These are phyloP conservation scores for Psittacus erithacus DNA, from an alignment of 2,113 vertebrate genomes.

Conservation along the genomic window DNA sequence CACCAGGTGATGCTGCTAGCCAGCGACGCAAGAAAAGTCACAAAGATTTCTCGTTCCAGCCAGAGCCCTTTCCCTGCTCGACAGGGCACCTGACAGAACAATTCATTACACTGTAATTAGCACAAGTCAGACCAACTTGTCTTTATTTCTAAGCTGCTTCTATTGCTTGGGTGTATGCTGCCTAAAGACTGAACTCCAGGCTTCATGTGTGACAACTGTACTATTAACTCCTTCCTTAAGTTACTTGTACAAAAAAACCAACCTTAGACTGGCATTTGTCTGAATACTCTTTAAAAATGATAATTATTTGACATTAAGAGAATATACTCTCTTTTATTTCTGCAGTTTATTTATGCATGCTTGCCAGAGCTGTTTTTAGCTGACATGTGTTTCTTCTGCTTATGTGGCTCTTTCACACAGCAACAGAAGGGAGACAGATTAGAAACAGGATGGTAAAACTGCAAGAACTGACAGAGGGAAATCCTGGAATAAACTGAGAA, in stretches of 20 bases:
- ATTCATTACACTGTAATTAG: neutral
- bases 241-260: neutral
- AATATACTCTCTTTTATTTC: neutral
- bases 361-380: conserved; percentile 9
- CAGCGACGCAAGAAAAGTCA: neutral
- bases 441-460: neutral
- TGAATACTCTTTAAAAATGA: neutral
- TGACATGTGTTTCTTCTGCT: conserved; percentile 4
- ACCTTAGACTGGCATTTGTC: neutral
- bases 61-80: neutral
- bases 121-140: neutral
- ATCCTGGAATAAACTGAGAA: conserved; percentile 1
- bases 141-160: neutral
- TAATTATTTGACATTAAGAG: neutral
- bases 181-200: neutral
- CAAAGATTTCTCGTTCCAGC: neutral
- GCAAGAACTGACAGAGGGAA: neutral
- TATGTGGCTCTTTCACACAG: neutral
- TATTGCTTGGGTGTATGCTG: neutral
- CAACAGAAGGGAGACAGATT: conserved; percentile 6
- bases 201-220: neutral
- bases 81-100: neutral
- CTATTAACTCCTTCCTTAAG: neutral
- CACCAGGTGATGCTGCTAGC: neutral
- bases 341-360: neutral